Evolutionary conservation across 2,888 invertebrate species (phyloP).

Genomic region (Gari tellinella): DNA sequence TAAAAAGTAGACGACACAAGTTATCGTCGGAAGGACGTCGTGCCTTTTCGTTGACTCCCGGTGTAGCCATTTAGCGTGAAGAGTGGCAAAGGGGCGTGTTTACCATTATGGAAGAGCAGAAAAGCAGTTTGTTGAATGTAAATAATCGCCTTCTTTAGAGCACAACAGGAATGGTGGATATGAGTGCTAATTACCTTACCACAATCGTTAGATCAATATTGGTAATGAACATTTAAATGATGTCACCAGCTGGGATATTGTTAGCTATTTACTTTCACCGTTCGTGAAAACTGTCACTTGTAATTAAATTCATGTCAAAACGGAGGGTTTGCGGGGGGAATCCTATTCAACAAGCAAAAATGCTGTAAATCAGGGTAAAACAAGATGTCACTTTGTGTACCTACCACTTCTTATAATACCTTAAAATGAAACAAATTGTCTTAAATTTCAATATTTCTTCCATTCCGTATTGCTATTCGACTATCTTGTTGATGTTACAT

Average conservation of each 20-base stretch:
- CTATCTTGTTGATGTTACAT: too few relatives aligned
- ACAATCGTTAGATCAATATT: slow-evolving; percentile 27
- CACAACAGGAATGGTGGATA: slow-evolving; percentile 16
- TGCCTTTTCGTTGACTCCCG: neutral
- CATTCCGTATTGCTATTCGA: too few relatives aligned
- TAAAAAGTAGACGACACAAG: too few relatives aligned
- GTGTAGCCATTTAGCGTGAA: slow-evolving; percentile 18
- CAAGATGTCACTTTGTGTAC: too few relatives aligned
- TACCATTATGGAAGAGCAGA: slow-evolving; percentile 8
- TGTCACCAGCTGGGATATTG: slow-evolving; percentile 25
- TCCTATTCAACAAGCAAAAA: too few relatives aligned
- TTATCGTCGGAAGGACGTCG: too few relatives aligned
- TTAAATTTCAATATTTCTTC: too few relatives aligned
- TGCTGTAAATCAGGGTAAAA: too few relatives aligned
- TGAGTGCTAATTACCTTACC: slow-evolving; percentile 13
- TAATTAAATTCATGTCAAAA: slow-evolving; percentile 54
- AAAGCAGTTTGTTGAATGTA: neutral
- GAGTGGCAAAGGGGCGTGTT: slow-evolving; percentile 14
- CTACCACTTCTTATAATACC: too few relatives aligned
- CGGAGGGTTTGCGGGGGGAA: neutral
- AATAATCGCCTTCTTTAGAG: slow-evolving; percentile 10
- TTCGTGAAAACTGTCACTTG: slow-evolving; percentile 32
- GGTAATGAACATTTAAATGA: slow-evolving; percentile 8
- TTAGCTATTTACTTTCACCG: slow-evolving; percentile 26
- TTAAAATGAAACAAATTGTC: too few relatives aligned